Base-by-base conservation (phyloP, 2,797 vertebrate species). In the Sebastes itinus region DNA sequence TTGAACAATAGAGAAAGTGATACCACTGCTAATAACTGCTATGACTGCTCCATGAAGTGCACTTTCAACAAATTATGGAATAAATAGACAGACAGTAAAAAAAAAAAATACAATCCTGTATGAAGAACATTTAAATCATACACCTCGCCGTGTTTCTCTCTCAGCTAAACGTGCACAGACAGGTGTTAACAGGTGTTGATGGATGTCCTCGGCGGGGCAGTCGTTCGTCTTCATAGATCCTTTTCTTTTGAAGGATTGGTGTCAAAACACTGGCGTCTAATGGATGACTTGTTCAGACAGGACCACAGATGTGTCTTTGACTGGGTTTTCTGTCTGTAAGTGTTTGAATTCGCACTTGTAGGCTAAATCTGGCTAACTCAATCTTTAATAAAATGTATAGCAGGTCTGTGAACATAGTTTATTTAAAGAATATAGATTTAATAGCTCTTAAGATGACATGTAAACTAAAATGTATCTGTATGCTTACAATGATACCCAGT, bases 221-320 rank as follows among this genome's bases (percentile, higher is more conserved):
- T 87, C 86, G 61, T 93, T 92, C 86, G 90, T 94, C 90, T 92
- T 94, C 86, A 90, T 88, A 82, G 88, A 92, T 88, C 85, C 76
- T 80, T 91, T 88, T 93, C 89, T 94, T 91, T 92, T 90, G 90
- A 93, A 87, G 83, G 89, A 92, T 84, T 85, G 72, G 78, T 94
- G 92, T 95, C 92, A 94, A 91, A 95, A 93, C 91, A 89, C 59
- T 60, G 56, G 70, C 83, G 86, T 78, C 87, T 90, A 92, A 94
- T 91, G 88, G 88, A 87, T 84, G 87, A 66, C 93, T 88, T 95
- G 94, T 90, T 91, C 89, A 92, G 92, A 90, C 95, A 94, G 65
- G 93, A 90, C 75, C 67, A 52, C 23, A 54, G 77, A 78, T 67
- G 56, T 80, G 72, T 86, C 67, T 90, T 82, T 74, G 61, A 69